These are phyloP conservation scores for Drosophila neoperkinsi DNA, from an alignment of 2,888 invertebrate species.

Conservation along the genomic window DNA sequence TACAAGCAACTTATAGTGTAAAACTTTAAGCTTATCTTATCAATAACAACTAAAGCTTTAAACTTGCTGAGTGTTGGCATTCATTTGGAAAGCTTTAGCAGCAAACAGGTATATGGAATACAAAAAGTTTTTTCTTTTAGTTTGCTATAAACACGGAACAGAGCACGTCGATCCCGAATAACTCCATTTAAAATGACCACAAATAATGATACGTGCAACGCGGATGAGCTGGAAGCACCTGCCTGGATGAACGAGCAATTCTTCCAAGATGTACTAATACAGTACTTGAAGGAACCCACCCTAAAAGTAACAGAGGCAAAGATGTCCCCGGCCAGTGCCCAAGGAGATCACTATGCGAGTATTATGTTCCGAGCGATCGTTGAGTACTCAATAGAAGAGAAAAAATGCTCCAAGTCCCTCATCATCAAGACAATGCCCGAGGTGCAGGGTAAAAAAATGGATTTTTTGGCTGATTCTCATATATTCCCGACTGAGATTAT, in stretches of 20 bases:
- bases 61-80: not conserved
- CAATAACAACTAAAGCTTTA: not conserved
- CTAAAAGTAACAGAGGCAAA: constrained; percentile 34
- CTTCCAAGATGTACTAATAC: constrained; percentile 13
- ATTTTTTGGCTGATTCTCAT: constrained; percentile 53
- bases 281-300: constrained; percentile 17
- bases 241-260: constrained; percentile 29
- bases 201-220: constrained; percentile 22
- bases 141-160: not conserved
- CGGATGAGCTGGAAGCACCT: constrained; percentile 37
- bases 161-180: not conserved
- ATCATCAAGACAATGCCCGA: constrained; percentile 80
- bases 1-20: not conserved
- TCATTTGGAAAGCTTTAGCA: not conserved
- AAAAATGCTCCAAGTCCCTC: constrained; percentile 49
- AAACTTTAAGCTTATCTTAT: not conserved
- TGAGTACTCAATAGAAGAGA: constrained; percentile 36
- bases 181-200: constrained; percentile 11
- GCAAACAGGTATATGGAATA: not conserved
- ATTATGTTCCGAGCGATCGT: constrained; percentile 66
- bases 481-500: constrained; percentile 75
- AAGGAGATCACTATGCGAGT: constrained; percentile 75
- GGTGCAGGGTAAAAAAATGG: constrained; percentile 65
- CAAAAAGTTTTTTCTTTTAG: not conserved
- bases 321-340: constrained; percentile 56